phyloP scores from a whole-genome alignment of 2,797 vertebrate species.

The Corythornis leucogaster region DNA sequence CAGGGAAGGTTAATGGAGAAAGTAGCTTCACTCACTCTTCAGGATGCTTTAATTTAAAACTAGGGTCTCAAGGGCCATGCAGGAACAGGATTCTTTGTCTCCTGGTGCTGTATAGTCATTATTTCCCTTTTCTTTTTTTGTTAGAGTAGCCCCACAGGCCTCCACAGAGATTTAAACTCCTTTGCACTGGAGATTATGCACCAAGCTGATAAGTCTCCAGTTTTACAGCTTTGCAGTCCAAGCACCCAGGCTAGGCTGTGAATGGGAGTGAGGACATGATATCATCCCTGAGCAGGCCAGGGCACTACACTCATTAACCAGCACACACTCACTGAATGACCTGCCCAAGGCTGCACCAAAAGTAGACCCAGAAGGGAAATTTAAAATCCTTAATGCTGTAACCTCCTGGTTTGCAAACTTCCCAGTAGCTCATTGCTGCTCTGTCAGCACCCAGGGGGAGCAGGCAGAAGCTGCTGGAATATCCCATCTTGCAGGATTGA shows the following conservation, averaged over 20 bases:
- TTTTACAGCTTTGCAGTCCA: neutral
- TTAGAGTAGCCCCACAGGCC: neutral
- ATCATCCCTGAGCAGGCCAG: neutral
- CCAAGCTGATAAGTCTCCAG: neutral
- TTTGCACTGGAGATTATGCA: neutral
- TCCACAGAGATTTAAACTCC: neutral
- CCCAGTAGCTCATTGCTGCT: neutral
- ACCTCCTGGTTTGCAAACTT: neutral
- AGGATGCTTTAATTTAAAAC: neutral
- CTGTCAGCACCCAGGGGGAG: neutral
- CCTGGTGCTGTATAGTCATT: neutral
- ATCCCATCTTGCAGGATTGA: neutral
- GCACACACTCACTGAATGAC: accelerated
- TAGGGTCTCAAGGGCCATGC: neutral
- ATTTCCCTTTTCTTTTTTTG: neutral
- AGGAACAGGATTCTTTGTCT: neutral
- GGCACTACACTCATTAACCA: neutral
- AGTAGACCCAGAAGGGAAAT: neutral
- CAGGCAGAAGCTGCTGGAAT: neutral
- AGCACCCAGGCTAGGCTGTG: neutral
- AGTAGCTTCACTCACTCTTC: neutral
- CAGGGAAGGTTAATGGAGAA: neutral
- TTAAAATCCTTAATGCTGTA: neutral
- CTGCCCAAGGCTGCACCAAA: neutral
- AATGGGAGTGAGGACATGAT: neutral